Percentiles rank a stretch among this genome's conserved stretches.
Conservation (phyloP, 2,797 vertebrate genomes). For the Gymnodraco acuticeps region DNA sequence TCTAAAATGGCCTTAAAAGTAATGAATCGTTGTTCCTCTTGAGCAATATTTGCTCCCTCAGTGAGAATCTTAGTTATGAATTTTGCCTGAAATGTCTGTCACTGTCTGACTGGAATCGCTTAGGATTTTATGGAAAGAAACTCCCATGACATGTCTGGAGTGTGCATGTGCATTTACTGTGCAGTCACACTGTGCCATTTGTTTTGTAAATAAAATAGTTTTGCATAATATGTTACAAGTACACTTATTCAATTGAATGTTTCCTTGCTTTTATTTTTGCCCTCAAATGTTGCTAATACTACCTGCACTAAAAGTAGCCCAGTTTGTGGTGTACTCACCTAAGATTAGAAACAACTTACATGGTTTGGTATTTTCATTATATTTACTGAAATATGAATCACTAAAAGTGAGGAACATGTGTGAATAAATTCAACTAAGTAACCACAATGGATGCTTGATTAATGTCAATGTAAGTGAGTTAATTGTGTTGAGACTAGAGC, state of each 20-base stretch:
- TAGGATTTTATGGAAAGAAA: constrained; percentile 84
- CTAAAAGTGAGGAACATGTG: neutral
- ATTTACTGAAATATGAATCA: neutral
- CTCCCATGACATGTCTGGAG: constrained; percentile 87
- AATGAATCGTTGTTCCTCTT: constrained; percentile 89
- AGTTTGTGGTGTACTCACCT: neutral
- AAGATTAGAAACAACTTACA: neutral
- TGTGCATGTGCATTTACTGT: constrained; percentile 93
- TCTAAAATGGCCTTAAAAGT: constrained; percentile 92
- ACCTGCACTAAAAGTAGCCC: neutral
- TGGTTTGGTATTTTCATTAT: neutral
- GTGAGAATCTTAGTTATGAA: constrained; percentile 85
- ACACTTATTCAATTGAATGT: constrained; percentile 19
- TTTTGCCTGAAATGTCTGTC: constrained; percentile 86
- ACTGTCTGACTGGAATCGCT: constrained; percentile 85
- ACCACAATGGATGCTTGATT: neutral
- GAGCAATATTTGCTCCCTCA: constrained; percentile 94
- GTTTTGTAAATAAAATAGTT: constrained; percentile 99
- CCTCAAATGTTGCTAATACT: neutral
- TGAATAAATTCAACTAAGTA: neutral
- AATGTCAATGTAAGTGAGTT: neutral
- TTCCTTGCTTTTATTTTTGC: constrained; percentile 19
- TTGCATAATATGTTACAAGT: constrained; percentile 90
- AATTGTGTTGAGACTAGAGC: no score
- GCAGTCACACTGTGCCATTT: constrained; percentile 96